Conservation (phyloP, 2,888 invertebrate genomes). For the Yponomeuta evonymella region DNA sequence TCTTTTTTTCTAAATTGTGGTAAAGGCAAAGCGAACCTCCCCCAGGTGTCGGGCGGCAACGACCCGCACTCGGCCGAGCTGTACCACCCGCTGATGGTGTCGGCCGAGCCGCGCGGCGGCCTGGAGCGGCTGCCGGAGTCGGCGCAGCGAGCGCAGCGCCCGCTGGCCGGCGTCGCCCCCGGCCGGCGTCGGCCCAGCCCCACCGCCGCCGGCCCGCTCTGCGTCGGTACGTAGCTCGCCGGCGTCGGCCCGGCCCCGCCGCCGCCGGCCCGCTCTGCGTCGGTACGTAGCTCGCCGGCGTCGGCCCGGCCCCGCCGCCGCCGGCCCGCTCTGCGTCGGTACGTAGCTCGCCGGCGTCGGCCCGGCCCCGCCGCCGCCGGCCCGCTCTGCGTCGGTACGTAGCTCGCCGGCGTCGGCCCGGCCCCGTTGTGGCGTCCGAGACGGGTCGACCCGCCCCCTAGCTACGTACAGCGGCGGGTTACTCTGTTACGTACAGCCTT, state of each 20-base stretch:
- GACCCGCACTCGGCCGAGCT: conserved; percentile 89
- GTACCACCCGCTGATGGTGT: conserved; percentile 92
- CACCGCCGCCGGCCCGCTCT: conserved; percentile 86
- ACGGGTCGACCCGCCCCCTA: conserved; percentile 78
- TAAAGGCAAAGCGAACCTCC: not conserved
- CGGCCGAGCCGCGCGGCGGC: conserved; percentile 86
- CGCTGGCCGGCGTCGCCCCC: conserved; percentile 88
- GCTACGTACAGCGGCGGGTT: conserved; percentile 68
- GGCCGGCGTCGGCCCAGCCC: conserved; percentile 87
- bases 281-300: not conserved
- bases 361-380: too few relatives aligned
- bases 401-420: too few relatives aligned
- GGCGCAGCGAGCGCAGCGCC: conserved; percentile 80
- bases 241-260: not conserved
- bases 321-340: too few relatives aligned
- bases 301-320: not conserved
- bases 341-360: too few relatives aligned
- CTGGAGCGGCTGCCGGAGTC: conserved; percentile 82
- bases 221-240: conserved; percentile 75
- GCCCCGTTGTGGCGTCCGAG: too few relatives aligned
- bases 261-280: too few relatives aligned
- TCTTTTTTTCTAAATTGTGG: too few relatives aligned
- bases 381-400: too few relatives aligned
- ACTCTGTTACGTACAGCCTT: too few relatives aligned
- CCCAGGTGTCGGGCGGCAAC: conserved; percentile 85